Evolutionary conservation across 2,113 vertebrate species (phyloP).

Genomic region (Sclerurus mexicanus): DNA sequence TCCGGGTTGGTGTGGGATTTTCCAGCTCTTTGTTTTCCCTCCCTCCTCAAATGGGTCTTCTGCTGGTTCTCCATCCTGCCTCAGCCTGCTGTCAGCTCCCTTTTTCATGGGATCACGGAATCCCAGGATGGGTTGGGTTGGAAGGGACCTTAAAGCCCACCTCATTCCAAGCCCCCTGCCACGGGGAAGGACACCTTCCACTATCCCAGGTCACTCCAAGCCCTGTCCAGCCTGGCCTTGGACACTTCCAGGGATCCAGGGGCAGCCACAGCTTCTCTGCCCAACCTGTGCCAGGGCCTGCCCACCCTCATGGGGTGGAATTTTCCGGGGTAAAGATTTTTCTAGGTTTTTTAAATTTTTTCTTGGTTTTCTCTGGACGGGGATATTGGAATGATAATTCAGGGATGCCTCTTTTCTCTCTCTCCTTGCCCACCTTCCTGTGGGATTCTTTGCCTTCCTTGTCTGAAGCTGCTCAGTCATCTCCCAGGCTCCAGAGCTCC

Average conservation of each 20-base stretch:
- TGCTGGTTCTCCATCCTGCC: not conserved
- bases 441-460: not conserved
- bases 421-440: not conserved
- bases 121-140: not conserved
- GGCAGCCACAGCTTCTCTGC: not conserved
- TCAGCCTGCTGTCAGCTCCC: not conserved
- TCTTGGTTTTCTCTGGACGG: not conserved
- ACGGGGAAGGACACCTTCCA: not conserved
- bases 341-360: not conserved
- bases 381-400: not conserved
- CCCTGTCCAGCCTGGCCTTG: not conserved
- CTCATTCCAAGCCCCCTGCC: not conserved
- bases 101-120: not conserved
- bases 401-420: not conserved
- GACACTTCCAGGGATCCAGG: not conserved
- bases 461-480: not conserved
- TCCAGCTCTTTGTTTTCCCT: constrained; percentile 72
- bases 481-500: not conserved
- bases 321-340: not conserved
- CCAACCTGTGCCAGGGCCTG: not conserved
- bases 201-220: not conserved
- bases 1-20: constrained; percentile 66
- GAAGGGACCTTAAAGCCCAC: not conserved
- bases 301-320: not conserved
- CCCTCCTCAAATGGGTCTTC: constrained; percentile 44